Percentiles rank a stretch among this genome's conserved stretches.
These are phyloP conservation scores for Sinella curviseta DNA, from an alignment of 1,140 invertebrate genomes.

Conservation along the genomic window DNA sequence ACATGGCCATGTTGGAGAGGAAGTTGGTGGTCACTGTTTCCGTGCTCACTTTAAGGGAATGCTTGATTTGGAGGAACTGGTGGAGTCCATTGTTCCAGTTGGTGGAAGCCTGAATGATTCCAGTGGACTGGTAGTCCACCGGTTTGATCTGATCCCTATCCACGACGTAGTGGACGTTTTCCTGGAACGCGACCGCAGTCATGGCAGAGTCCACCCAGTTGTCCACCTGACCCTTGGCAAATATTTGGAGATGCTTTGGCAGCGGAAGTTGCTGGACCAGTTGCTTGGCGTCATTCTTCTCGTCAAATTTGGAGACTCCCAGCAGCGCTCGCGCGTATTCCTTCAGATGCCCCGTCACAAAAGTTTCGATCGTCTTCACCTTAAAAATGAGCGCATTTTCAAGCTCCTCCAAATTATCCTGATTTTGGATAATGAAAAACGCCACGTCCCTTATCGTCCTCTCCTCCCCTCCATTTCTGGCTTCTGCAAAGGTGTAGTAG, in stretches of 20 bases:
- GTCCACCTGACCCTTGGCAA: slow-evolving; percentile 21
- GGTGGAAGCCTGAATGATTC: slow-evolving; percentile 5
- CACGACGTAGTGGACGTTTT: slow-evolving; percentile 40
- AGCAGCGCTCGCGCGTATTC: neutral
- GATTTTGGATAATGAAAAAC: no score
- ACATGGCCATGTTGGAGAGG: slow-evolving; percentile 26
- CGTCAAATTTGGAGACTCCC: neutral
- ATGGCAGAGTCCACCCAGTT: slow-evolving; percentile 31
- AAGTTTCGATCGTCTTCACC: slow-evolving; percentile 19
- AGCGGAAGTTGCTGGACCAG: neutral
- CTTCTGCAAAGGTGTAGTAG: neutral
- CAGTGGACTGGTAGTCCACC: slow-evolving; percentile 26
- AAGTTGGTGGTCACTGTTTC: slow-evolving; percentile 34
- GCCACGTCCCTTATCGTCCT: no score
- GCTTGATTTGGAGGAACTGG: slow-evolving; percentile 30
- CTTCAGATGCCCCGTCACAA: slow-evolving; percentile 21
- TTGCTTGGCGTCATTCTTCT: neutral
- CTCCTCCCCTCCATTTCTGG: no score
- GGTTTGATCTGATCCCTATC: slow-evolving; percentile 24
- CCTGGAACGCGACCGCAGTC: slow-evolving; percentile 19
- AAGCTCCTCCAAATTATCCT: no score
- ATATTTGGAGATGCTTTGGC: slow-evolving; percentile 10
- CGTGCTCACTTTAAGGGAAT: slow-evolving; percentile 9
- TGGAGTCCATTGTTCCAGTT: slow-evolving; percentile 28
- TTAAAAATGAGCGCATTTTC: slow-evolving; percentile 5